Evolutionary conservation across 30 jellyfish, hydroid and myxozoan genomes (phyloP).

Genomic region (Morbakka virulenta): DNA sequence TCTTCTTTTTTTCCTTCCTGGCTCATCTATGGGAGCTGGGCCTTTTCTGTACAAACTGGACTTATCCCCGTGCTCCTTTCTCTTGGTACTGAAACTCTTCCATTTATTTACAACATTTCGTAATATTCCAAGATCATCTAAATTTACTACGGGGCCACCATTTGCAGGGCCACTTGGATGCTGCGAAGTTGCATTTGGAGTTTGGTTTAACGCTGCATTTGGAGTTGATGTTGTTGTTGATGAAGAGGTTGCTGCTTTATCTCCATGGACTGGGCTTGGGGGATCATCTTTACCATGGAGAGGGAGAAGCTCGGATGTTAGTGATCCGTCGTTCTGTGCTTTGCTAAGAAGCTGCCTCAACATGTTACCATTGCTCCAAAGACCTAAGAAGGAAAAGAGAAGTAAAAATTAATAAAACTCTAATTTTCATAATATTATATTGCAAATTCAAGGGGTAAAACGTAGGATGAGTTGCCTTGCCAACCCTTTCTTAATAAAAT

Average conservation of each 20-base stretch:
- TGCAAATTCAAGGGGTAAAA: no score
- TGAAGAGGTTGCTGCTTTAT: no score
- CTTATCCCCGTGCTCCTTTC: conserved; percentile 81
- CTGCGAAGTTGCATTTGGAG: background rate
- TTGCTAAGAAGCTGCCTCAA: conserved; percentile 53
- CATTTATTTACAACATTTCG: conserved; percentile 78
- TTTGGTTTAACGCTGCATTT: background rate
- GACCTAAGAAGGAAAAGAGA: no score
- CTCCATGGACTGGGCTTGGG: no score
- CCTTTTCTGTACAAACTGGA: conserved; percentile 69
- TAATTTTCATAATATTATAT: no score
- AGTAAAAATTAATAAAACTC: no score
- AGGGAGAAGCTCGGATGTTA: conserved; percentile 48
- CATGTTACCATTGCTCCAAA: no score
- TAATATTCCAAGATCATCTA: conserved; percentile 63
- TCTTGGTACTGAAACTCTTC: conserved; percentile 77
- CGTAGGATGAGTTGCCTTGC: no score
- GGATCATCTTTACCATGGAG: no score
- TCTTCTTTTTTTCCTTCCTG: conserved; percentile 73
- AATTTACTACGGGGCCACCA: conserved; percentile 57
- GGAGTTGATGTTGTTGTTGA: conserved; percentile 3
- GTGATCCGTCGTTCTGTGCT: conserved; percentile 57
- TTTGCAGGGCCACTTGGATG: conserved; percentile 15
- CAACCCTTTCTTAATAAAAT: no score
- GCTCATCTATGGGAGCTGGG: conserved; percentile 86